phyloP scores from a whole-genome alignment of 2,888 invertebrate genomes.

The Agrotis puta region DNA sequence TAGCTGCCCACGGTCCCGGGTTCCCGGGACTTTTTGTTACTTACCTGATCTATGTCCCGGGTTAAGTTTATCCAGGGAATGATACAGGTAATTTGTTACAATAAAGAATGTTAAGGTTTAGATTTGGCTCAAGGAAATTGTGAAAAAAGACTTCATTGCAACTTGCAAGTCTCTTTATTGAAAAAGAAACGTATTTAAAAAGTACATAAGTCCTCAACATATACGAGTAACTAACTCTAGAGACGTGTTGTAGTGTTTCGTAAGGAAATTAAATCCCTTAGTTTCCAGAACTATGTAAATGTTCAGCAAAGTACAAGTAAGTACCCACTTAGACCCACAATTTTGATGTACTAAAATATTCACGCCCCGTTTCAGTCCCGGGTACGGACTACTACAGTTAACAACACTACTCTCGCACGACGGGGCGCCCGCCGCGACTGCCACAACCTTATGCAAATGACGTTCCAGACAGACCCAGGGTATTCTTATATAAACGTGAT shows the following conservation, averaged over 20 bases:
- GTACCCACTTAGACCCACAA: conserved; percentile 26
- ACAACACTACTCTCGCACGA: conserved; percentile 60
- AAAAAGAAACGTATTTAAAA: too few species aligned
- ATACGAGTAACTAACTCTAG: too few species aligned
- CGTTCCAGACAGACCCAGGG: conserved; percentile 62
- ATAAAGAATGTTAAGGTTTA: conserved; percentile 22
- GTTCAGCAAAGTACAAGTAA: neutral
- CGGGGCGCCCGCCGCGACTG: conserved; percentile 63
- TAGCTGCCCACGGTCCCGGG: conserved; percentile 66
- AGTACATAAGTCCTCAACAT: too few species aligned
- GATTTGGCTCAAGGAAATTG: neutral
- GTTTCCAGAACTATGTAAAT: neutral
- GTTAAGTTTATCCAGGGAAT: conserved; percentile 11
- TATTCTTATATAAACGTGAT: conserved; percentile 71
- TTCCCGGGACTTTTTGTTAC: conserved; percentile 61
- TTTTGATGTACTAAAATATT: conserved; percentile 38
- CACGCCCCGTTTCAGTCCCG: conserved; percentile 34
- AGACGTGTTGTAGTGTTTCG: too few species aligned
- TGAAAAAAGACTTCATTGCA: neutral
- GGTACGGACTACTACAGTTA: conserved; percentile 21
- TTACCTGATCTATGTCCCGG: conserved; percentile 44
- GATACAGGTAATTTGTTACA: conserved; percentile 37
- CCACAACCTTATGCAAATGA: conserved; percentile 71
- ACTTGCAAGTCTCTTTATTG: neutral
- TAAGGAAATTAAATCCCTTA: too few species aligned